Conservation (phyloP, 1,140 invertebrate species). For the Formica exsecta region DNA sequence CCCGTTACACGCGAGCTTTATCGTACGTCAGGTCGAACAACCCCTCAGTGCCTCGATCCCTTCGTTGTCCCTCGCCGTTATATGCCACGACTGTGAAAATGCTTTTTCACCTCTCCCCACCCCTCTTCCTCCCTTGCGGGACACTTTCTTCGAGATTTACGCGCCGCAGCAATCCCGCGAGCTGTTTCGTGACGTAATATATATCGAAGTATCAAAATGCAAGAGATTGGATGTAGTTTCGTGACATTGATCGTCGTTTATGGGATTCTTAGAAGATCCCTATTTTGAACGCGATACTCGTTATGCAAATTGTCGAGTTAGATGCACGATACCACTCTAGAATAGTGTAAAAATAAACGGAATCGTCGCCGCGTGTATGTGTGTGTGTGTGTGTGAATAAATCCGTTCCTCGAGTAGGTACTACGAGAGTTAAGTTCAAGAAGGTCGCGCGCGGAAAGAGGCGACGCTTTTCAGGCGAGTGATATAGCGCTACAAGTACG, state of each 20-base stretch:
- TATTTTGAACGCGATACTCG: not conserved
- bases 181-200: conserved; percentile 7
- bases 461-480: conserved; percentile 43
- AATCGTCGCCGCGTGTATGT: not conserved
- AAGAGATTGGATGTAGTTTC: not conserved
- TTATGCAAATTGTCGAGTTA: not conserved
- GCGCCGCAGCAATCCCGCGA: conserved; percentile 12
- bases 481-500: conserved; percentile 46
- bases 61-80: conserved; percentile 46
- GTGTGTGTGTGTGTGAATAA: not conserved
- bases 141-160: conserved; percentile 72
- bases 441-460: conserved; percentile 38
- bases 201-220: not conserved
- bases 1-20: conserved; percentile 82
- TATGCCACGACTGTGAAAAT: conserved; percentile 58
- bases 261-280: not conserved
- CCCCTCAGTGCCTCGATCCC: conserved; percentile 70
- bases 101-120: not conserved
- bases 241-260: not conserved
- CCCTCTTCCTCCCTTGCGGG: conserved; percentile 9
- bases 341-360: conserved; percentile 36
- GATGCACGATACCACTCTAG: not conserved
- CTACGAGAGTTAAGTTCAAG: conserved; percentile 26
- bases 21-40: conserved; percentile 83
- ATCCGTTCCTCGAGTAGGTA: conserved; percentile 31